A percentile compares a stretch with the other conserved stretches of the same genome.
Evolutionary conservation across 2,888 invertebrate genomes (phyloP).

Genomic region (Mystacides longicornis): DNA sequence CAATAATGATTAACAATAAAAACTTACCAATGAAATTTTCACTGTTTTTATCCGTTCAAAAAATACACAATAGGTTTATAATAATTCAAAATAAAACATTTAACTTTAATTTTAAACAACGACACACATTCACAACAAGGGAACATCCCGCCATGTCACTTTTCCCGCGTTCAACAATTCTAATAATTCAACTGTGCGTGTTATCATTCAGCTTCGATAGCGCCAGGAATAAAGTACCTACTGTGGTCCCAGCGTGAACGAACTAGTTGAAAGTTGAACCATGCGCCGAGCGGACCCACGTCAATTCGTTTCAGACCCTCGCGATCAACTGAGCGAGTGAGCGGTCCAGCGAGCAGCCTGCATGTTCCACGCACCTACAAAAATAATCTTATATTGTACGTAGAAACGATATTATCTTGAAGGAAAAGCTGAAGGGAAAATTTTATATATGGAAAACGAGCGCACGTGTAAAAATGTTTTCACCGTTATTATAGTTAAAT

Average conservation of each 20-base stretch:
- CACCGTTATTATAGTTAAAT: too few species aligned
- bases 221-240: background rate
- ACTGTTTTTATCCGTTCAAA: too few species aligned
- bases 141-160: slow-evolving; percentile 1
- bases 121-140: too few species aligned
- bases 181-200: background rate
- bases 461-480: background rate
- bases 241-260: too few species aligned
- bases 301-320: background rate
- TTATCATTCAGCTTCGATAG: background rate
- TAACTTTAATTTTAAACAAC: too few species aligned
- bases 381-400: too few species aligned
- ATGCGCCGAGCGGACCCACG: background rate
- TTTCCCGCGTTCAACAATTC: background rate
- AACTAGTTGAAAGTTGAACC: background rate
- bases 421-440: background rate
- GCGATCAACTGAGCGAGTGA: background rate
- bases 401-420: background rate
- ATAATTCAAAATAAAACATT: too few species aligned
- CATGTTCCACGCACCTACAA: too few species aligned
- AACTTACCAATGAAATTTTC: too few species aligned
- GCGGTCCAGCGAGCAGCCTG: background rate
- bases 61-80: too few species aligned
- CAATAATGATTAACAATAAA: too few species aligned
- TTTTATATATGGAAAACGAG: background rate